These are phyloP conservation scores for Lasioglossum malachurum DNA, from an alignment of 2,888 invertebrate species.

Conservation along the genomic window DNA sequence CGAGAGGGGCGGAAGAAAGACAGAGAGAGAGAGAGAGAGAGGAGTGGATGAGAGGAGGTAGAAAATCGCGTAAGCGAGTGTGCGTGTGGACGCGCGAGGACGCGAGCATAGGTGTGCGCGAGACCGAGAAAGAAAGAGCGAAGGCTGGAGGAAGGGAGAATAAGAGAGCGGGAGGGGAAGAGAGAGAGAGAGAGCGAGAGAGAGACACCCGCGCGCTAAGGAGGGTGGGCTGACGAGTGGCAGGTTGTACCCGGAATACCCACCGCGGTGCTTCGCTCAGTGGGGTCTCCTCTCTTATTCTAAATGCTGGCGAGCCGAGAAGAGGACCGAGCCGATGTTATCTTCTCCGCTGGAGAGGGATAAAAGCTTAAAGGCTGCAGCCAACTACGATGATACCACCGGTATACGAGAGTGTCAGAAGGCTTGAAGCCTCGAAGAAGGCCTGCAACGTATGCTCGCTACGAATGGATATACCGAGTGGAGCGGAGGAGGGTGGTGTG, in stretches of 20 bases:
- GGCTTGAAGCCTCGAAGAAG: conserved; percentile 71
- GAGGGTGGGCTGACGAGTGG: conserved; percentile 84
- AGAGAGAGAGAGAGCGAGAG: conserved; percentile 5
- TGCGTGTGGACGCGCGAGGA: not conserved
- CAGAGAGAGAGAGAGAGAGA: not conserved
- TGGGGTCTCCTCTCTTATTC: conserved; percentile 80
- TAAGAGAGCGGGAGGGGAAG: conserved; percentile 4
- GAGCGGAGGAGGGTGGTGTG: conserved; percentile 22
- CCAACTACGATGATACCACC: conserved; percentile 82
- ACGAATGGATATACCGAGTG: conserved; percentile 35
- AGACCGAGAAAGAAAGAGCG: not conserved
- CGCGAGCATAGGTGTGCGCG: not conserved
- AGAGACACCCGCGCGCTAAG: conserved; percentile 63
- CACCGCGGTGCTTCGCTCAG: conserved; percentile 82
- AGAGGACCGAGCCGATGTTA: conserved; percentile 77
- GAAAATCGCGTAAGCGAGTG: not conserved
- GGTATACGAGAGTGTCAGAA: conserved; percentile 80
- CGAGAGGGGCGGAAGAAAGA: not conserved
- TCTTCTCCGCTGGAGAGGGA: conserved; percentile 79
- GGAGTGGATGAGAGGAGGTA: not conserved
- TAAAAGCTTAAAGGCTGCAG: conserved; percentile 81
- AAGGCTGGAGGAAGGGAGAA: not conserved
- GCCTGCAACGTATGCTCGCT: conserved; percentile 66
- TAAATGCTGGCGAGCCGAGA: conserved; percentile 73
- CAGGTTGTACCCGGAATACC: conserved; percentile 84